Conservation (phyloP, 2,113 vertebrate species). For the Sinocyclocheilus grahami region DNA sequence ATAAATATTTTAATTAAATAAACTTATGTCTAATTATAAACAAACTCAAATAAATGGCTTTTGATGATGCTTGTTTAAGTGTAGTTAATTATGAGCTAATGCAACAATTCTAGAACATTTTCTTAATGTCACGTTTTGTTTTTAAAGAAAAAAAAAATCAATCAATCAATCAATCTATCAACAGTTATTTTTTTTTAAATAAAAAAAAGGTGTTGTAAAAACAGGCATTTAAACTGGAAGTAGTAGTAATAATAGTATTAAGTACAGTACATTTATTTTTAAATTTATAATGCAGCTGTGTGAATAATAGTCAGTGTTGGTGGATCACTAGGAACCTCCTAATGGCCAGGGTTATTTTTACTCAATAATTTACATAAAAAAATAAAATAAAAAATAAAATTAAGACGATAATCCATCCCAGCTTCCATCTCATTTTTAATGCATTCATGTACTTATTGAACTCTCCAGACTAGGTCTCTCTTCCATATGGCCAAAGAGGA, state of each 20-base stretch:
- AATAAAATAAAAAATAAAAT: background rate
- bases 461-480: background rate
- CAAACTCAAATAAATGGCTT: background rate
- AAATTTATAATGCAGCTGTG: background rate
- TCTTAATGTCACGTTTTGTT: background rate
- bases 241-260: background rate
- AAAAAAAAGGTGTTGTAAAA: background rate
- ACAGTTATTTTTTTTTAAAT: too few relatives aligned
- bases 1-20: background rate
- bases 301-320: background rate
- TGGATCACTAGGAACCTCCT: background rate
- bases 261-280: background rate
- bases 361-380: background rate
- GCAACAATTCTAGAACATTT: background rate
- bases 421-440: background rate
- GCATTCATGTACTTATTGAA: background rate
- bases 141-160: background rate
- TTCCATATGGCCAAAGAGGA: slow-evolving; percentile 18
- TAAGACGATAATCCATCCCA: background rate
- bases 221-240: background rate
- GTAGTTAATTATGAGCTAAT: background rate
- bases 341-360: background rate
- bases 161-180: too few relatives aligned
- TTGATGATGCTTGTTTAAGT: background rate
- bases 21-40: background rate